Conservation (phyloP, 2,113 vertebrate species). For the Menura novaehollandiae region DNA sequence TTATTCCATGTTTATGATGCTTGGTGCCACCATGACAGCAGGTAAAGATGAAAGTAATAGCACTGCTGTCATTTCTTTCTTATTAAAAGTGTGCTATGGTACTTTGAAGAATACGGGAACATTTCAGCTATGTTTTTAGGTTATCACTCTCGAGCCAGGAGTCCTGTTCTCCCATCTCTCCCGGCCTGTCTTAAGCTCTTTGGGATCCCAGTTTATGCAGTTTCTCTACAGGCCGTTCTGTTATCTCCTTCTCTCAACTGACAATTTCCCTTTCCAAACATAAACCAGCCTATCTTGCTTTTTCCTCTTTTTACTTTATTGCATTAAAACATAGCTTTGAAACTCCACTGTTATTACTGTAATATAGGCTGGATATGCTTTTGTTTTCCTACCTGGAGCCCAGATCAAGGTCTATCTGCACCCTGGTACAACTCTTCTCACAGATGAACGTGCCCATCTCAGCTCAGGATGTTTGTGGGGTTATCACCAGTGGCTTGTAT, state of each 20-base stretch:
- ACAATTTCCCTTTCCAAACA: not conserved
- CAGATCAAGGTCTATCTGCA: not conserved
- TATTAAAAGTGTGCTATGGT: not conserved
- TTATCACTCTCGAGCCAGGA: not conserved
- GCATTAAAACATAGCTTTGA: not conserved
- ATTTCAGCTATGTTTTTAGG: not conserved
- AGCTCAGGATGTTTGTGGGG: not conserved
- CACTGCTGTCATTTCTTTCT: not conserved
- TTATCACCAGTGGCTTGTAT: not conserved
- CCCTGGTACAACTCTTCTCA: accelerated
- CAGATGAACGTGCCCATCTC: accelerated
- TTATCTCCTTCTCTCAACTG: not conserved
- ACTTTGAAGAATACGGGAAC: not conserved
- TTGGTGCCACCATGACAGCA: not conserved
- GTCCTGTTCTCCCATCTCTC: not conserved
- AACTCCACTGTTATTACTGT: accelerated
- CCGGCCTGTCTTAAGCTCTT: not conserved
- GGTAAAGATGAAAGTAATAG: not conserved
- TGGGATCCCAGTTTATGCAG: not conserved
- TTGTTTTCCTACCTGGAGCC: not conserved
- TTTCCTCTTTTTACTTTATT: not conserved
- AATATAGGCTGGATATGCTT: not conserved
- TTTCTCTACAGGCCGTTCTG: not conserved
- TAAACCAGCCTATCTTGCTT: not conserved
- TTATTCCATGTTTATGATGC: not conserved